Evolutionary conservation across 1,140 invertebrate genomes (phyloP), one percentile per base, ranked within the genome.

Genomic region (Drosophila tsacasi): DNA sequence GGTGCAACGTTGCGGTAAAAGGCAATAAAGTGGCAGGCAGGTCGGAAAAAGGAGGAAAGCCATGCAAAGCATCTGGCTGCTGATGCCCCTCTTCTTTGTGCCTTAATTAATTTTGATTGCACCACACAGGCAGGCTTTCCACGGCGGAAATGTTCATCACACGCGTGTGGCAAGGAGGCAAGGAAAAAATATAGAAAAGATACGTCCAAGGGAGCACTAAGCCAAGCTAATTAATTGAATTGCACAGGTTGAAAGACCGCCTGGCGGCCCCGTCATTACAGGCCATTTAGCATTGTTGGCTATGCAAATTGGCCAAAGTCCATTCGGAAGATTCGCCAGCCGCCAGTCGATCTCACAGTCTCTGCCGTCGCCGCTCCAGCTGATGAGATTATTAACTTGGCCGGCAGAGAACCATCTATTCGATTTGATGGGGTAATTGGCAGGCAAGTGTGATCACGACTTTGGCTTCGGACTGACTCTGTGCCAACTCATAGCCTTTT

Each of bases 21-120:
- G 66, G 83, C 83, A 71, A 87, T 83, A 86, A 77, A 87, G 66
- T 66, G 73, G 55, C 82, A 74, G 83, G 64, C 67, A 74, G 83
- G 57, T 77, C 63, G 74, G 67, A 21, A 55, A 55, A 55, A 50
- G 47, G 25, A 52, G 66, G 44, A 68, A 69, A 52, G 39, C 67
- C 63, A 71, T 68, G 67, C 64, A 68, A 68, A 68, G 64, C 67
- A 71, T 71, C 67, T 74, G 58, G 47, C 49, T 66, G 44, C 61
- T 54, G 47, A 2, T 54, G 50, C 54, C 32, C 21, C 47, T 62
- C 27, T 27, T 65, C 59, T 86, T 81, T 87, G 76, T 89, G 83
- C 83, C 85, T 87, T 87, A 87, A 87, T 87, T 87, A 87, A 87
- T 87, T 87, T 87, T 87, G 84, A 87, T 87, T 87, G 84, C 84